phyloP scores from a whole-genome alignment of 2,888 invertebrate genomes.

The Amphimallon solstitiale region DNA sequence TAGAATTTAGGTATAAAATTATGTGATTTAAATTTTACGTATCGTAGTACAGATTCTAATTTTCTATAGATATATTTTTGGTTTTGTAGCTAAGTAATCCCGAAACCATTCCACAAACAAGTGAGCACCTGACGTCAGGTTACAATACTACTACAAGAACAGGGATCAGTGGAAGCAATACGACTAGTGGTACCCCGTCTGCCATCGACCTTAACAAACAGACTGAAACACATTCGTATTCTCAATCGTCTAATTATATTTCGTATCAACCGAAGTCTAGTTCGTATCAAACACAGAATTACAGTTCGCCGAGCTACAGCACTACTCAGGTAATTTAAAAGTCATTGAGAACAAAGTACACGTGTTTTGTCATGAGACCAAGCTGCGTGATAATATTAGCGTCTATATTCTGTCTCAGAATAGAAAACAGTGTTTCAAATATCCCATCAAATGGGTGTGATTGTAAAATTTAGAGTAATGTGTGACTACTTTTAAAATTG shows the following conservation, averaged over 20 bases:
- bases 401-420: no score
- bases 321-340: conserved; percentile 54
- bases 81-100: conserved; percentile 58
- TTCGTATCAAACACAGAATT: conserved; percentile 54
- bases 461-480: no score
- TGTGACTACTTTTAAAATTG: no score
- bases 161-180: conserved; percentile 59
- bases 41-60: background rate
- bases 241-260: conserved; percentile 62
- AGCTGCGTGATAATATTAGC: no score
- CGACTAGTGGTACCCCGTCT: conserved; percentile 49
- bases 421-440: no score
- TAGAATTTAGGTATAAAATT: no score
- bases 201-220: conserved; percentile 56
- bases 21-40: background rate
- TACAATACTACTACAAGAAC: conserved; percentile 61
- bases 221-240: conserved; percentile 61
- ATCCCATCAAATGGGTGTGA: no score
- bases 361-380: no score
- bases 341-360: no score
- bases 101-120: conserved; percentile 61
- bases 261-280: conserved; percentile 59
- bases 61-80: background rate
- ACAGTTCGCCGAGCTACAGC: conserved; percentile 53
- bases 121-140: conserved; percentile 59